Conservation (phyloP, 2,797 vertebrate genomes). For the Acanthurus lineatus region DNA sequence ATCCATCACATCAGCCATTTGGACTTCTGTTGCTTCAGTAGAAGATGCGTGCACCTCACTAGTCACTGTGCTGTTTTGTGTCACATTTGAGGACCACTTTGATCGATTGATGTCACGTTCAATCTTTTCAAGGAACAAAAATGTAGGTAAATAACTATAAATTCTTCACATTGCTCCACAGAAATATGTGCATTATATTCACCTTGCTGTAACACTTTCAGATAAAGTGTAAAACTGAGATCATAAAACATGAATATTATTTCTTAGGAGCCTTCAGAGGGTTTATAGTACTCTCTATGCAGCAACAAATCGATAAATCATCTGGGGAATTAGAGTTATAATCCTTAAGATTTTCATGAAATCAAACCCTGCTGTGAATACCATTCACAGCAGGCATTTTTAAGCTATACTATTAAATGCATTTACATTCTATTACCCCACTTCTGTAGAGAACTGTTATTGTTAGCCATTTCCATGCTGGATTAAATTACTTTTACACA, state of each 20-base stretch:
- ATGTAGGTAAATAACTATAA: slow-evolving; percentile 50
- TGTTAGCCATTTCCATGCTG: not conserved
- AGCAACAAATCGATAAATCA: slow-evolving; percentile 13
- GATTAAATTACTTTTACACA: not conserved
- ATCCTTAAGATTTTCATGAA: slow-evolving; percentile 9
- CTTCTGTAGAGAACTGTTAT: not conserved
- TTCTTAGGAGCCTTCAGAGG: not conserved
- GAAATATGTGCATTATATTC: slow-evolving; percentile 6
- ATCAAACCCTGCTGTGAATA: not conserved
- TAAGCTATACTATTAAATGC: not conserved
- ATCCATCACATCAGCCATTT: slow-evolving; percentile 64
- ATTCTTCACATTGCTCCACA: slow-evolving; percentile 10
- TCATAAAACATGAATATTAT: slow-evolving; percentile 16
- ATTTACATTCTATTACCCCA: not conserved
- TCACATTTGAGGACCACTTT: slow-evolving; percentile 84
- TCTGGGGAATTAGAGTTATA: not conserved
- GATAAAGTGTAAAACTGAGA: not conserved
- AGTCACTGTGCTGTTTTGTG: slow-evolving; percentile 77
- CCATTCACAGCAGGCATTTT: not conserved
- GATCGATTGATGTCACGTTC: slow-evolving; percentile 86
- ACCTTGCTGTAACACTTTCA: not conserved
- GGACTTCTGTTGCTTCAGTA: slow-evolving; percentile 61
- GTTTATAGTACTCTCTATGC: slow-evolving; percentile 15
- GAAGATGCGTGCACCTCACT: slow-evolving; percentile 72
- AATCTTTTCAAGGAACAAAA: slow-evolving; percentile 89